These are phyloP conservation scores for Lottia scabra DNA, from an alignment of 2,888 invertebrate species.

Conservation along the genomic window DNA sequence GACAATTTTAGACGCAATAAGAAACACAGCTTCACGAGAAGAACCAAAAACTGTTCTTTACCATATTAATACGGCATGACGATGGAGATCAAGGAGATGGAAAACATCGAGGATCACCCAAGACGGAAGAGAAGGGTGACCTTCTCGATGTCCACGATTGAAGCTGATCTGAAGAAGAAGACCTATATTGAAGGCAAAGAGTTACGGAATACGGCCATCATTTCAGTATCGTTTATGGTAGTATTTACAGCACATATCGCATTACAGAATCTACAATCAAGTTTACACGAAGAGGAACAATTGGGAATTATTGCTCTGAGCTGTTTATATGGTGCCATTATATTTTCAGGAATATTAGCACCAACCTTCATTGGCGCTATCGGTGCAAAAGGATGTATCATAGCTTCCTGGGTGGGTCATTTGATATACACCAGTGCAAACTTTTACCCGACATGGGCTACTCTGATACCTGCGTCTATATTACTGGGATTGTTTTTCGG, in stretches of 20 bases:
- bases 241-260: slow-evolving; percentile 52
- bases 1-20: too few species aligned
- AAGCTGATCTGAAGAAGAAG: not conserved
- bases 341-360: slow-evolving; percentile 58
- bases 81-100: too few species aligned
- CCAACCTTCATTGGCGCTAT: slow-evolving; percentile 53
- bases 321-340: slow-evolving; percentile 55
- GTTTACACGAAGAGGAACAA: slow-evolving; percentile 52
- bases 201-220: slow-evolving; percentile 32
- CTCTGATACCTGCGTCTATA: slow-evolving; percentile 57
- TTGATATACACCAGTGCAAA: slow-evolving; percentile 57
- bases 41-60: too few species aligned
- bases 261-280: slow-evolving; percentile 61
- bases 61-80: too few species aligned
- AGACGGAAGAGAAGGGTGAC: not conserved
- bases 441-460: slow-evolving; percentile 54
- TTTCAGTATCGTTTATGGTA: slow-evolving; percentile 47
- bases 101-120: not conserved
- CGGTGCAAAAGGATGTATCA: slow-evolving; percentile 55
- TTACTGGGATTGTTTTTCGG: slow-evolving; percentile 56
- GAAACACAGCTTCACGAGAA: too few species aligned
- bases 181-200: not conserved
- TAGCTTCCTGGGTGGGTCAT: slow-evolving; percentile 50
- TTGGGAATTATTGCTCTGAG: slow-evolving; percentile 55
- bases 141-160: not conserved